Evolutionary conservation across 37 sponge, comb jelly and placozoan species (phyloP), one percentile per base, ranked within the genome.

Genomic region (Mnemiopsis leidyi): DNA sequence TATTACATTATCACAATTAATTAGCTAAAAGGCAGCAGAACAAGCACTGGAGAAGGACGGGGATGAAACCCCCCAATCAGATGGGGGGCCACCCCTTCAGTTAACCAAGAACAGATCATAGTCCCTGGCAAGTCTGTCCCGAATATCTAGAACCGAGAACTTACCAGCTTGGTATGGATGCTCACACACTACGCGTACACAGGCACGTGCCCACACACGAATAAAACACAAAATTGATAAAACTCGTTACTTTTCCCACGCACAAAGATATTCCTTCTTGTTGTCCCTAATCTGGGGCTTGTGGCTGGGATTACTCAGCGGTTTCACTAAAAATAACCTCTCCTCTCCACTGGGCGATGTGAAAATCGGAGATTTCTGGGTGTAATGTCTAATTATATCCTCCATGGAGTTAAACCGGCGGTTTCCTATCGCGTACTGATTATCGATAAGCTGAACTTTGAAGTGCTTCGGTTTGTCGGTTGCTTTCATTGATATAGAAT

Each of bases 401-500:
- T 97, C 95, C 95, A 97, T 95, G 0, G 96, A 83, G 92, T 95
- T 94, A 92, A 97, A 97, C 40, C 96, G 95, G 33, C 96, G 93
- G 68, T 95, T 96, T 0, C 98, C 98, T 68, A 97, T 97, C 5
- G 95, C 96, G 92, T 95, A 94, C 71, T 95, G 94, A 20, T 94
- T 94, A 68, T 95, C 96, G 32, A 93, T 69, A 23, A 96, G 95
- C 94, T 97, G 95, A 3, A 97, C 94, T 77, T 95, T 95, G 90
- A 97, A 97, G 93, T 97, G 98, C 82, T 97, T 97, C 77, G 96
- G 95, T 92, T 95, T 93, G 32, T 95, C 96, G n/a, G 96, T 95
- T 9, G 98, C 96, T 90, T 97, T 97, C 96, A 97, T 94, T 0
- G 98, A 97, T 69, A 97, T 95, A 0, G 98, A 97, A 85, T 88